These are phyloP conservation scores for Epirrita christyi DNA, from an alignment of 2,888 invertebrate species.

Conservation along the genomic window DNA sequence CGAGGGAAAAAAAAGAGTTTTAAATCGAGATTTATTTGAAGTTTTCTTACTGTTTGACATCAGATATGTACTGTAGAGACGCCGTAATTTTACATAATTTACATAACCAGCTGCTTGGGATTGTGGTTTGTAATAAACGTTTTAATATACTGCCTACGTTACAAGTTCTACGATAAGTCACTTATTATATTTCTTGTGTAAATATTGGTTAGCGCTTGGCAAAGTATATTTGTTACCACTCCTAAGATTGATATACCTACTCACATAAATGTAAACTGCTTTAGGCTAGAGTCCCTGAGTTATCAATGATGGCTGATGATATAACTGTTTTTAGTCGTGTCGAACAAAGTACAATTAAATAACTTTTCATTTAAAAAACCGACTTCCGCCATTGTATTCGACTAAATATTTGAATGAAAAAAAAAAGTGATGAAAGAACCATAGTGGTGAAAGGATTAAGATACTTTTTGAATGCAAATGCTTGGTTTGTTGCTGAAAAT, in stretches of 20 bases:
- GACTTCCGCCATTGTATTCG: no score
- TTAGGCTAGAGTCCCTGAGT: neutral
- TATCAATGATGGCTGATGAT: neutral
- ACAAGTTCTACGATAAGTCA: slow-evolving; percentile 2
- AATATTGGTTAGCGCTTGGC: neutral
- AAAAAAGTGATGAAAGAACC: no score
- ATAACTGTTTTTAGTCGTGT: no score
- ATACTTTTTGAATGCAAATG: no score
- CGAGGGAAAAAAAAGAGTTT: no score
- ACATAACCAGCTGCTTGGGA: slow-evolving; percentile 15
- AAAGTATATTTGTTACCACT: neutral
- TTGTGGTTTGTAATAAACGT: slow-evolving; percentile 25
- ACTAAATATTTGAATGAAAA: no score
- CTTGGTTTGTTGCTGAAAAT: no score
- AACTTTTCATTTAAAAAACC: no score
- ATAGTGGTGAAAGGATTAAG: no score
- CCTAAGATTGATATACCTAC: neutral
- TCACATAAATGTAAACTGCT: neutral
- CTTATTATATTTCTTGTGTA: neutral
- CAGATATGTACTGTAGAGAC: neutral
- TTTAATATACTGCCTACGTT: slow-evolving; percentile 18
- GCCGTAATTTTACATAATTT: slow-evolving; percentile 24
- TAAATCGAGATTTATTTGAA: neutral
- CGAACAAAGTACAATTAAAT: no score
- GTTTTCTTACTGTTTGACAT: neutral